Evolutionary conservation across 2,888 invertebrate genomes (phyloP), one percentile per base, ranked within the genome.

Genomic region (Celastrina argiolus): DNA sequence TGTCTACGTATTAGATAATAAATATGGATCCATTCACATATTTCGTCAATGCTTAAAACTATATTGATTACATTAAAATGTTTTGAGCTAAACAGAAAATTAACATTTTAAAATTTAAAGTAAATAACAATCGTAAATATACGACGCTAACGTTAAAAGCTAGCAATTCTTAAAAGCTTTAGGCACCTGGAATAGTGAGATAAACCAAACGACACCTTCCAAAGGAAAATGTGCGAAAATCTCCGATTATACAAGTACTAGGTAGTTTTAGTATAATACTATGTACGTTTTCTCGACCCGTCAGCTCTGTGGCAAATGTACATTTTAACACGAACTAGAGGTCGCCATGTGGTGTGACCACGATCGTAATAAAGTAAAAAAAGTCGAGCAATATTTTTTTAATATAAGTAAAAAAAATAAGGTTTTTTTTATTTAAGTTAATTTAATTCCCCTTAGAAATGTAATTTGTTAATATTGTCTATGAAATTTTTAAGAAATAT

Each of bases 131-230:
- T 22, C 51, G 22, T 51, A 51, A 51, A 51, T 51, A 26, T 51
- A 26, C 51, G 22, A 51, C 51, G 51, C 12, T 26, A 22, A 22
- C 22, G 51, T 14, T 51, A 22, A 51, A 51, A 51, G 51, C 51
- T 51, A 51, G 51, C 51, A 51, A 51, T 22, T 51, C 51, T 51
- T 51, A 51, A 51, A 51, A 51, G 51, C 51, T 51, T 51, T 5
- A 14, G 22, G 51, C 22, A 51, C 51, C 51, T 51, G 51, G 22
- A 51, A 26, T 51, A 51, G 22, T 26, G 22, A 51, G 51, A 51
- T 51, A 51, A 51, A 51, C 51, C 51, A 51, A 51, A 45, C 45
- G 45, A 45, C 18, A 51, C 51, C 12, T 22, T 12, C 12, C 12
- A 51, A 51, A 26, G 22, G 51, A 51, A 51, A 51, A 51, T 26